Base-by-base conservation (phyloP, 2,113 vertebrate genomes). In the Pelvicachromis taeniatus region DNA sequence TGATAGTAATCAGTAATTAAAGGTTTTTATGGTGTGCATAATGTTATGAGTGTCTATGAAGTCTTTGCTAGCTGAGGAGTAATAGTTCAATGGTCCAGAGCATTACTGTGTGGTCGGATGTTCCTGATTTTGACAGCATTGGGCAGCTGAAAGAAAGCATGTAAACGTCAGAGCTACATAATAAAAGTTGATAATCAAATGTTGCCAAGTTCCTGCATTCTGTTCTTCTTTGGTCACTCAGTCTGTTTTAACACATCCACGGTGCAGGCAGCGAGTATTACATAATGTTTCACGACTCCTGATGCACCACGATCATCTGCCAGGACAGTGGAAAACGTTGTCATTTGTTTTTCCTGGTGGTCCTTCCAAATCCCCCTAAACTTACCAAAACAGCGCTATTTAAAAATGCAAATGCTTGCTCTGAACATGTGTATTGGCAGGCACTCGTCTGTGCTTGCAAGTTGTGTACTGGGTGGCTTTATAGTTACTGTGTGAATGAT, bases 391-490 rank as follows among this genome's bases (percentile, higher is more conserved):
- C 61, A 40, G 35, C 31, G 0, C 11, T 65, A 40, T 21, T 38
- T 3, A 2, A 38, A 65, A 10, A 75, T 50, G 45, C 10, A 50
- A 75, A 77, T 33, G 29, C 10, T n/a, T 13, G 26, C 26, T 75
- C 16, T 52, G 70, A 75, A 33, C 1, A 5, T 77, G 45, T 77
- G 70, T 70, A 70, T 70, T 70, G 65, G 13, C 40, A 16, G 45
- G 21, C 21, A 4, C 4, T 4, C 2, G 1, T 52, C 70, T 52
- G 26, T 33, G 16, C 26, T 0, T 70, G 65, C 45, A n/a, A 0
- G 26, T 31, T 77, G 70, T 9, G 45, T 77, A 77, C 29, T 77
- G 40, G 40, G 70, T 33, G 52, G 29, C 17, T 26, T 77, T 77
- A 12, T n/a, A 52, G 33, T 75, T 48, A 52, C 45, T 7, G 26